A percentile compares a stretch with the other conserved stretches of the same genome.
Conservation (phyloP, 2,888 invertebrate genomes). For the Seira sanloemensis region DNA sequence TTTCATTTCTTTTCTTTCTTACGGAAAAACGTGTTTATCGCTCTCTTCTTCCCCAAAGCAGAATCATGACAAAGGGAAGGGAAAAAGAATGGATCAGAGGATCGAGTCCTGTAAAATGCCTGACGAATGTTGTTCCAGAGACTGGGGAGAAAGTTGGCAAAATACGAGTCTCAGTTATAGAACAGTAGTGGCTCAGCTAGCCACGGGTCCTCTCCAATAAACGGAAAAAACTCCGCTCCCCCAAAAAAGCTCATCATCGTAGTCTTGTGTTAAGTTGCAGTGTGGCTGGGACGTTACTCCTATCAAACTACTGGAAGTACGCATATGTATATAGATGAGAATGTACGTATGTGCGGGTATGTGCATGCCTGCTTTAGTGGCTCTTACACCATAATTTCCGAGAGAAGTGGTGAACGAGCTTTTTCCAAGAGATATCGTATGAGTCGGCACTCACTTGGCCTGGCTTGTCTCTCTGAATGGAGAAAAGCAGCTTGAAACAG, state of each 20-base stretch:
- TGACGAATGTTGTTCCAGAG: background rate
- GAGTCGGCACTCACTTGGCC: background rate
- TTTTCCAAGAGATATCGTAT: background rate
- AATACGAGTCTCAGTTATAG: background rate
- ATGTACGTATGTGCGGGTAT: background rate
- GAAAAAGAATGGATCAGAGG: background rate
- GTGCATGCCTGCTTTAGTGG: background rate
- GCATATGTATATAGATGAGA: background rate
- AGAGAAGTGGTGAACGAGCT: conserved; percentile 4
- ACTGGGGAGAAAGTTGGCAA: background rate
- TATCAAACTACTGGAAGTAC: background rate
- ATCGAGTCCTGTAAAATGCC: background rate
- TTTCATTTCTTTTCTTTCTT: background rate
- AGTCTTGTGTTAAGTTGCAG: background rate
- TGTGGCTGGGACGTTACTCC: background rate
- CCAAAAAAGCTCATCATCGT: background rate
- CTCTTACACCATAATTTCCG: conserved; percentile 4
- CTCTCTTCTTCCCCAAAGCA: background rate
- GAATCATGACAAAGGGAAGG: too few species aligned
- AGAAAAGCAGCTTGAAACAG: conserved; percentile 9
- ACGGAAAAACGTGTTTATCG: background rate
- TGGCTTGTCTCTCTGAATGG: background rate
- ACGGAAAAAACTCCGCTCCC: background rate
- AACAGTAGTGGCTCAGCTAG: too few species aligned
- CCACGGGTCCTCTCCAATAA: too few species aligned